These are phyloP conservation scores for Oscheius sp. DNA, from an alignment of 2,888 invertebrate genomes.

Conservation along the genomic window DNA sequence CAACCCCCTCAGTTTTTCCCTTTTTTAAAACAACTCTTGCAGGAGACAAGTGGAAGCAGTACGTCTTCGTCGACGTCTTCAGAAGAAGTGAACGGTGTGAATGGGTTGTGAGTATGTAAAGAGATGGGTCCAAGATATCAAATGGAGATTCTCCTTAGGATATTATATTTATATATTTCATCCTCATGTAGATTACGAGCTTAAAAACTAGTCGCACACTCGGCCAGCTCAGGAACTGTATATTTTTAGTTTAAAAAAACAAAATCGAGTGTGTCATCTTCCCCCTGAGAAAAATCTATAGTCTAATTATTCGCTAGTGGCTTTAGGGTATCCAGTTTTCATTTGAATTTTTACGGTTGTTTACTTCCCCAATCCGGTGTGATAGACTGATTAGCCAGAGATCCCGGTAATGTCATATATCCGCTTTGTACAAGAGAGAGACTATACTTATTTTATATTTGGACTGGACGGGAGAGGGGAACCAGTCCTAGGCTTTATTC, in stretches of 20 bases:
- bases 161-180: not conserved
- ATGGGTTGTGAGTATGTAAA: no score
- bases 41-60: no score
- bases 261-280: not conserved
- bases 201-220: not conserved
- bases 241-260: no score
- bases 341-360: slow-evolving; percentile 1
- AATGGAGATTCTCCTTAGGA: not conserved
- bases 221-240: not conserved
- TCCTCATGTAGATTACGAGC: not conserved
- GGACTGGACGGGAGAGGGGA: no score
- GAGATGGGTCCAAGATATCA: not conserved
- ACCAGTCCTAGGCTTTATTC: no score
- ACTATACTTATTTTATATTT: no score
- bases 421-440: no score
- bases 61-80: no score
- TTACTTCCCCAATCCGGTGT: not conserved
- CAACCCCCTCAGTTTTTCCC: no score
- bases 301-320: not conserved
- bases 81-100: not conserved
- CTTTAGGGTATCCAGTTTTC: slow-evolving; percentile 2
- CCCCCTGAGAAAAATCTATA: no score
- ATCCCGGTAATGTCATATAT: not conserved
- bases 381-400: not conserved
- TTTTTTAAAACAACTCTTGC: no score